These are phyloP conservation scores for Pterocles gutturalis DNA, from an alignment of 2,113 vertebrate species.

Conservation along the genomic window DNA sequence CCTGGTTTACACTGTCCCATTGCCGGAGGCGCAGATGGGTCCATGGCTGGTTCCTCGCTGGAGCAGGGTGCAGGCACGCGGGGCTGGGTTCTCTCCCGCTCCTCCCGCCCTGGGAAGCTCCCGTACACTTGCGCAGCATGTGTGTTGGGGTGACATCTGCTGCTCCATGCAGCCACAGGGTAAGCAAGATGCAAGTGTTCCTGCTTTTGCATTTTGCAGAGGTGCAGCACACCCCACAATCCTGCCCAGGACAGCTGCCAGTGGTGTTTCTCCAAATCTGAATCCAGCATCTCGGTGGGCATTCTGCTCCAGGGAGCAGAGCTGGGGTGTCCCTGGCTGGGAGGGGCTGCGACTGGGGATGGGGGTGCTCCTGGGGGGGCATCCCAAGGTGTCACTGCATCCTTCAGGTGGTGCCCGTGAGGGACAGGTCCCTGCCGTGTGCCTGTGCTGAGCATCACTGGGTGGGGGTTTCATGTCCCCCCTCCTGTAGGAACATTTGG, in stretches of 20 bases:
- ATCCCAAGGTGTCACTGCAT: not conserved
- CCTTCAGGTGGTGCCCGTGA: not conserved
- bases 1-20: fast-evolving
- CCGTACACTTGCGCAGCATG: fast-evolving
- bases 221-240: not conserved
- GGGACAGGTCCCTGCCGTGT: no score
- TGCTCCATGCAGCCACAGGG: fast-evolving
- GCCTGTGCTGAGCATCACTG: no score
- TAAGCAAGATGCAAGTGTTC: not conserved
- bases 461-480: not conserved
- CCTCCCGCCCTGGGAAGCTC: no score
- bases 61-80: not conserved
- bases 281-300: fast-evolving
- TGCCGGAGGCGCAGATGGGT: fast-evolving
- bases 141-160: fast-evolving
- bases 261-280: fast-evolving
- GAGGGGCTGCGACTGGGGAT: fast-evolving
- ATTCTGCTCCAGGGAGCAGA: fast-evolving
- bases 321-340: not conserved
- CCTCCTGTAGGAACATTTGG: not conserved
- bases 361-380: not conserved
- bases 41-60: fast-evolving
- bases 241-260: not conserved
- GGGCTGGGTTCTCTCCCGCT: not conserved
- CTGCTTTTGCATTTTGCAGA: not conserved